Conservation (phyloP, 2,113 vertebrate species). For the Ophiodon elongatus region DNA sequence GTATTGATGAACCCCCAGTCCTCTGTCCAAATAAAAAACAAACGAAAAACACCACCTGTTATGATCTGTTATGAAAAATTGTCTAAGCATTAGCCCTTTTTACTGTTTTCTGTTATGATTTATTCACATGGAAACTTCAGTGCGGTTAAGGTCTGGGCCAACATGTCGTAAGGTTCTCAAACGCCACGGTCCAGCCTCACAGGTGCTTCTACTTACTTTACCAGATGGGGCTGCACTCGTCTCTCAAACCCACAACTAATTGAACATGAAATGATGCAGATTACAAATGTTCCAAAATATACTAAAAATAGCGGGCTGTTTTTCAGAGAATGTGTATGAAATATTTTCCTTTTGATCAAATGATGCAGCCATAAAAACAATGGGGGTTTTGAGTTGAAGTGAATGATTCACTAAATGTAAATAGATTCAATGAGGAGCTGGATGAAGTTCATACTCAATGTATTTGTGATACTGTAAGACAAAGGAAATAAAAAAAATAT, state of each 20-base stretch:
- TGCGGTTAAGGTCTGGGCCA: neutral
- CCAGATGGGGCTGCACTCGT: neutral
- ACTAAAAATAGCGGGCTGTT: too few relatives aligned
- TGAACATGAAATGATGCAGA: too few relatives aligned
- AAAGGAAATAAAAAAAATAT: too few relatives aligned
- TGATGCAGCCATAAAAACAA: too few relatives aligned
- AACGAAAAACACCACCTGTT: neutral
- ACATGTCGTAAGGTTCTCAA: too few relatives aligned
- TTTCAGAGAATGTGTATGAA: neutral
- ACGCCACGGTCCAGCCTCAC: neutral
- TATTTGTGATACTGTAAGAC: neutral
- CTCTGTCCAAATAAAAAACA: neutral
- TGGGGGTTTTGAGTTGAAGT: neutral
- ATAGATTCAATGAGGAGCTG: neutral
- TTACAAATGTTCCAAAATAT: too few relatives aligned
- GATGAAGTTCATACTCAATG: neutral
- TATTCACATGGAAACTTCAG: neutral
- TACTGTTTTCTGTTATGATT: neutral
- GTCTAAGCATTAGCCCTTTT: too few relatives aligned
- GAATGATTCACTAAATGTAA: neutral
- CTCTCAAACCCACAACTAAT: too few relatives aligned
- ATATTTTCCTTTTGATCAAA: too few relatives aligned
- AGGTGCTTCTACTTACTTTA: neutral
- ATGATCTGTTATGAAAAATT: too few relatives aligned
- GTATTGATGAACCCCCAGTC: too few relatives aligned